Evolutionary conservation across 2,797 vertebrate species (phyloP).

Genomic region (Apogon hyalosoma): DNA sequence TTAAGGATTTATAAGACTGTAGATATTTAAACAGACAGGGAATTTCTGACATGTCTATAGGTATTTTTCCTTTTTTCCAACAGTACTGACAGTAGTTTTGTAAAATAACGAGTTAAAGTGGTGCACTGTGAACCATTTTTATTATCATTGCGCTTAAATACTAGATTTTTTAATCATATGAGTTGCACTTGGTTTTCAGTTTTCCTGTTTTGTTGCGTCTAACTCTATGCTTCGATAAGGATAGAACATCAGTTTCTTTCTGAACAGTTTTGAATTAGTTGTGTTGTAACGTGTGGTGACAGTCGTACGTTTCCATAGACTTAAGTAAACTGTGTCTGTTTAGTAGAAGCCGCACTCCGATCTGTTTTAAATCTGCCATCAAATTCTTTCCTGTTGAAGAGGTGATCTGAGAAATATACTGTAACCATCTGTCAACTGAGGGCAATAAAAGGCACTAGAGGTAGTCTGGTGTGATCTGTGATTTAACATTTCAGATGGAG

Average conservation of each 20-base stretch:
- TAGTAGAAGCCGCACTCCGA: constrained; percentile 7
- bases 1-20: constrained; percentile 12
- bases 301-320: constrained; percentile 26
- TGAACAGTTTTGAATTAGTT: constrained; percentile 21
- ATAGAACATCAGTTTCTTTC: constrained; percentile 34
- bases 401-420: constrained; percentile 66
- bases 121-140: constrained; percentile 6
- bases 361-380: constrained; percentile 3
- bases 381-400: constrained; percentile 17
- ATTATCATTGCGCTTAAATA: constrained; percentile 6
- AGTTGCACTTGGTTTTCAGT: constrained; percentile 30
- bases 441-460: constrained; percentile 63
- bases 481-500: neutral
- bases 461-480: neutral
- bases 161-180: constrained; percentile 28
- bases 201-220: constrained; percentile 25
- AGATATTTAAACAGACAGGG: neutral
- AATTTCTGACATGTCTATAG: constrained; percentile 28
- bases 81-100: constrained; percentile 27
- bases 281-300: constrained; percentile 15
- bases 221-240: constrained; percentile 23
- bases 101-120: constrained; percentile 18
- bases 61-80: constrained; percentile 4
- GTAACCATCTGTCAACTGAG: constrained; percentile 53
- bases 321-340: constrained; percentile 6